phyloP scores from a whole-genome alignment of 2,888 invertebrate species.

The Brenthis ino region DNA sequence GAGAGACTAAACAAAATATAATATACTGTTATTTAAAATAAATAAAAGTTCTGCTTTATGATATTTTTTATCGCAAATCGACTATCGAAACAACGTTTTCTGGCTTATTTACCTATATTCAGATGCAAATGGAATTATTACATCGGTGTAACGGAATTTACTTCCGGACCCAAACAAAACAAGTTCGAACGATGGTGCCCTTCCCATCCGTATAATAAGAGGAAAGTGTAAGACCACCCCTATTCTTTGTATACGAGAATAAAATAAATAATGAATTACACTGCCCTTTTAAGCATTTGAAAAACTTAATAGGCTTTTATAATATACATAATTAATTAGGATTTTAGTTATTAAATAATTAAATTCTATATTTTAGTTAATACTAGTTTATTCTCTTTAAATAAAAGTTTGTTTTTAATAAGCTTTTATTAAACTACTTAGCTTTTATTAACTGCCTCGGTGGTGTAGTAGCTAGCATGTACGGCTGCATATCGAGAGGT shows the following conservation, averaged over 20 bases:
- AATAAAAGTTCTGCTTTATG: too few species aligned
- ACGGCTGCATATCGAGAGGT: too few species aligned
- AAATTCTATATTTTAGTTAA: too few species aligned
- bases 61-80: not conserved
- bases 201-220: conserved; percentile 19
- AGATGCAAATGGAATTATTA: conserved; percentile 23
- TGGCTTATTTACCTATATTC: conserved; percentile 13
- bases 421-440: too few species aligned
- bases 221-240: conserved; percentile 21
- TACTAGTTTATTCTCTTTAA: too few species aligned
- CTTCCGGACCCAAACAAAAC: conserved; percentile 24
- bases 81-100: not conserved
- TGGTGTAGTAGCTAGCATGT: too few species aligned
- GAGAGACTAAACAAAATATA: too few species aligned
- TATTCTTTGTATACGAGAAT: conserved; percentile 22
- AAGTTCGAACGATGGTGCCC: conserved; percentile 12
- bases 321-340: conserved; percentile 1
- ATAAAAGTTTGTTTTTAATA: too few species aligned
- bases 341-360: too few species aligned
- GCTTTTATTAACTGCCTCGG: too few species aligned
- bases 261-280: conserved; percentile 11
- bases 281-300: conserved; percentile 5
- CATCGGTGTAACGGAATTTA: conserved; percentile 15
- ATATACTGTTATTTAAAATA: too few species aligned
- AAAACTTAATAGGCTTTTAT: conserved; percentile 6